Evolutionary conservation across 2,797 vertebrate genomes (phyloP).

Genomic region (Sphenodon punctatus): DNA sequence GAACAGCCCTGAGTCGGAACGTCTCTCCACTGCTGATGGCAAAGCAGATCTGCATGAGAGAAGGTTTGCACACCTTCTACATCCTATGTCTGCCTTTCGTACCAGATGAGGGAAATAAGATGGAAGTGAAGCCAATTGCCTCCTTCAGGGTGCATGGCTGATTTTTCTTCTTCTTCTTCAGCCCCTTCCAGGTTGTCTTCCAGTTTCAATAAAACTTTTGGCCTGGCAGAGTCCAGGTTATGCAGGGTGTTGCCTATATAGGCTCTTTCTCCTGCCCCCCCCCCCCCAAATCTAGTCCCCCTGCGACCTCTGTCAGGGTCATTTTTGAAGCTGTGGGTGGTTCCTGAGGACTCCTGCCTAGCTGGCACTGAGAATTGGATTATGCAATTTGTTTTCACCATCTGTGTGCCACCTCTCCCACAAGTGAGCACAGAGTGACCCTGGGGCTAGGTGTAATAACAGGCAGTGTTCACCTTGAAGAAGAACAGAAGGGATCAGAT

Average conservation of each 20-base stretch:
- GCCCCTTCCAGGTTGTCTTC: too few species aligned
- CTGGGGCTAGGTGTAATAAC: too few species aligned
- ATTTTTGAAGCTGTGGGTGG: not conserved
- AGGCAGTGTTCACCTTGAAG: too few species aligned
- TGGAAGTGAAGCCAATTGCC: not conserved
- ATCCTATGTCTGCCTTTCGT: not conserved
- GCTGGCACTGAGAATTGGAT: too few species aligned
- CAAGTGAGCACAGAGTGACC: too few species aligned
- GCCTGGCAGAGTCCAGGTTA: not conserved
- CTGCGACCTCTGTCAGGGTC: not conserved
- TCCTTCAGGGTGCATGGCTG: not conserved
- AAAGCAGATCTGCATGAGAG: conserved; percentile 86
- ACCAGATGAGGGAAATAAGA: not conserved
- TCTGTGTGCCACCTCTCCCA: too few species aligned
- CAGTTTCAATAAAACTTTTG: not conserved
- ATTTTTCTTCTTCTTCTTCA: not conserved
- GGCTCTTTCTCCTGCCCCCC: not conserved
- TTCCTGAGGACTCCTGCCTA: not conserved
- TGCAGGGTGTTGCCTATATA: not conserved
- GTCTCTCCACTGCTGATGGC: conserved; percentile 90
- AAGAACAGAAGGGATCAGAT: too few species aligned
- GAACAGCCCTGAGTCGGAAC: conserved; percentile 94
- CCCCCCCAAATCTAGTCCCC: not conserved
- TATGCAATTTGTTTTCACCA: too few species aligned
- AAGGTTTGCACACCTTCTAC: conserved; percentile 77